These are phyloP conservation scores for Phocides pigmalion DNA, from an alignment of 1,140 invertebrate species.

Conservation along the genomic window DNA sequence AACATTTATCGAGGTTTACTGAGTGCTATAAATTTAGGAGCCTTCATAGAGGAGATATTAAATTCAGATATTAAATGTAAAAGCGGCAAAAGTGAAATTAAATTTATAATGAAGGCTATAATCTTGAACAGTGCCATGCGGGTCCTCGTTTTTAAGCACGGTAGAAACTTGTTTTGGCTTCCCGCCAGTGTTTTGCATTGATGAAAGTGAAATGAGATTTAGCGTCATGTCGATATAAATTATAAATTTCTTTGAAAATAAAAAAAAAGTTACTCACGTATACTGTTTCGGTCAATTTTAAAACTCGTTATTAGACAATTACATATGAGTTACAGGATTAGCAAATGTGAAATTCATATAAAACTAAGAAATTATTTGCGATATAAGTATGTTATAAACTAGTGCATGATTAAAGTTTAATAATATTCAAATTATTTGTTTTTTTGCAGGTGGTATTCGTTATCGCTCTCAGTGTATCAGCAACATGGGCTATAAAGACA, in stretches of 20 bases:
- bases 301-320: no score
- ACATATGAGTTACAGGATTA: no score
- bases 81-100: conserved; percentile 79
- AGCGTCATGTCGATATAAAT: conserved; percentile 5
- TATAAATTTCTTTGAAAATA: no score
- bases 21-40: conserved; percentile 3
- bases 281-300: no score
- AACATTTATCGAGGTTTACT: background rate
- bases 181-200: conserved; percentile 53
- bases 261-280: no score
- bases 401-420: no score
- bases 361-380: no score
- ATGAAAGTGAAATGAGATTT: conserved; percentile 52
- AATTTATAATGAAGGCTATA: conserved; percentile 70
- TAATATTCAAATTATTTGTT: conserved; percentile 29
- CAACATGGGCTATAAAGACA: conserved; percentile 62
- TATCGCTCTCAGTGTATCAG: conserved; percentile 59
- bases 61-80: conserved; percentile 66
- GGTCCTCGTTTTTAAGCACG: conserved; percentile 59
- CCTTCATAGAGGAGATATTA: conserved; percentile 20
- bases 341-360: no score
- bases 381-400: no score
- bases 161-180: conserved; percentile 63
- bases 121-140: conserved; percentile 70
- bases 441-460: conserved; percentile 65